A percentile compares a stretch with the other conserved stretches of the same genome.
These are phyloP conservation scores for Chrosomus eos DNA, from an alignment of 2,797 vertebrate genomes.

Conservation along the genomic window DNA sequence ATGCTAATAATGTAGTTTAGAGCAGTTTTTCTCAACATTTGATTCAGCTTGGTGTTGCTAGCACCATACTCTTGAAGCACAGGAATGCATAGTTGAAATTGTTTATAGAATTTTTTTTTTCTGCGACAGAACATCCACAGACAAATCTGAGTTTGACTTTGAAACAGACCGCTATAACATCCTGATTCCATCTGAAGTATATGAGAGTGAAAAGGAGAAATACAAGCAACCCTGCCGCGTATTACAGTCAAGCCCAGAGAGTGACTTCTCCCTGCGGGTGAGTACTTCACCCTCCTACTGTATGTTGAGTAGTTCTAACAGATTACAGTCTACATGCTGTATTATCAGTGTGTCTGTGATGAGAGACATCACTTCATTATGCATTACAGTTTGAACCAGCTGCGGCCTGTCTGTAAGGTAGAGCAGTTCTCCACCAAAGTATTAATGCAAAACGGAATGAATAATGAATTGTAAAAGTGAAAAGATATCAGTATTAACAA, in stretches of 20 bases:
- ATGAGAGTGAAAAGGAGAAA: constrained; percentile 73
- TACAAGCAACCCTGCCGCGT: constrained; percentile 74
- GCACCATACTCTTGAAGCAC: neutral
- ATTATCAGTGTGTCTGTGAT: neutral
- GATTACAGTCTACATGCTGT: neutral
- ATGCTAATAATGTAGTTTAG: neutral
- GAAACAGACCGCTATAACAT: constrained; percentile 88
- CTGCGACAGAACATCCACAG: constrained; percentile 69
- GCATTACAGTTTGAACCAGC: neutral
- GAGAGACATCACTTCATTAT: neutral
- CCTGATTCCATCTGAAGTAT: constrained; percentile 83
- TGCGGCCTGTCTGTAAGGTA: neutral
- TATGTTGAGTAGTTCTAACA: neutral
- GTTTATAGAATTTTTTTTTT: neutral
- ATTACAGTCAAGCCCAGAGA: constrained; percentile 82
- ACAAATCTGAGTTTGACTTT: constrained; percentile 88
- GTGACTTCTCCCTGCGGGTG: constrained; percentile 87
- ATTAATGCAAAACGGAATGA: neutral
- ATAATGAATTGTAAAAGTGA: neutral
- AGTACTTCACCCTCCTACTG: constrained; percentile 39
- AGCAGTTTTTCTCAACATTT: neutral
- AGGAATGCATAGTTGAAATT: neutral
- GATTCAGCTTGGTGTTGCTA: neutral
- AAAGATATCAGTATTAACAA: neutral
- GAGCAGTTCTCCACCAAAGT: neutral